Evolutionary conservation across 2,797 vertebrate genomes (phyloP).

Genomic region (Enteromius anoplus): DNA sequence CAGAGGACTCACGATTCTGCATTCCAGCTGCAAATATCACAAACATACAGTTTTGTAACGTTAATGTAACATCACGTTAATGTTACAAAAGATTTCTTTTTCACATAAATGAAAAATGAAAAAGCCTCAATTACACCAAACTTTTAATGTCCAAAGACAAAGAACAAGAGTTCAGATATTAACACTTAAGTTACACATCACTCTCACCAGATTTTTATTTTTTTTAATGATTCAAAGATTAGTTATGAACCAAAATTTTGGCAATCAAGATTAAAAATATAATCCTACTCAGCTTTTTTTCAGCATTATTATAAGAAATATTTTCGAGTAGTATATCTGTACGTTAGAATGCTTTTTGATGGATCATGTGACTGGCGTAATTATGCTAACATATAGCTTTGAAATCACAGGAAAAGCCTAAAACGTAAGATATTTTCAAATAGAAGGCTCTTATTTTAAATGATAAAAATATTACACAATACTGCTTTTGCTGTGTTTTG

Average conservation of each 20-base stretch:
- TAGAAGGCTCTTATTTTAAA: not conserved
- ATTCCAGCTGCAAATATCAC: conserved; percentile 80
- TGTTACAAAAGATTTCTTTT: too few relatives aligned
- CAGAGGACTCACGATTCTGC: conserved; percentile 92
- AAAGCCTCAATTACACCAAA: not conserved
- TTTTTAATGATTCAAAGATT: not conserved
- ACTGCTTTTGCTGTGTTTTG: not conserved
- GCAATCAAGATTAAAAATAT: too few relatives aligned
- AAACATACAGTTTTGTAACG: not conserved
- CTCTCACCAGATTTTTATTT: not conserved
- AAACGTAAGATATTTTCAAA: not conserved
- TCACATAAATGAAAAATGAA: too few relatives aligned
- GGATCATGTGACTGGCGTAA: too few relatives aligned
- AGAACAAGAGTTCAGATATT: not conserved
- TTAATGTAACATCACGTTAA: not conserved
- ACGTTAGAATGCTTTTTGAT: too few relatives aligned
- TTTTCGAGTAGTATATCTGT: too few relatives aligned
- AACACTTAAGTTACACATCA: not conserved
- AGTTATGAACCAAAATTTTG: not conserved
- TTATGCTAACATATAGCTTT: not conserved
- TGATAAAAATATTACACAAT: not conserved
- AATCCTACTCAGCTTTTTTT: too few relatives aligned
- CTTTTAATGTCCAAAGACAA: not conserved
- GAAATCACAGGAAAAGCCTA: too few relatives aligned
- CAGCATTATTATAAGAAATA: too few relatives aligned